Base-by-base conservation (phyloP, 2,797 vertebrate genomes). In the Onychomys torridus region DNA sequence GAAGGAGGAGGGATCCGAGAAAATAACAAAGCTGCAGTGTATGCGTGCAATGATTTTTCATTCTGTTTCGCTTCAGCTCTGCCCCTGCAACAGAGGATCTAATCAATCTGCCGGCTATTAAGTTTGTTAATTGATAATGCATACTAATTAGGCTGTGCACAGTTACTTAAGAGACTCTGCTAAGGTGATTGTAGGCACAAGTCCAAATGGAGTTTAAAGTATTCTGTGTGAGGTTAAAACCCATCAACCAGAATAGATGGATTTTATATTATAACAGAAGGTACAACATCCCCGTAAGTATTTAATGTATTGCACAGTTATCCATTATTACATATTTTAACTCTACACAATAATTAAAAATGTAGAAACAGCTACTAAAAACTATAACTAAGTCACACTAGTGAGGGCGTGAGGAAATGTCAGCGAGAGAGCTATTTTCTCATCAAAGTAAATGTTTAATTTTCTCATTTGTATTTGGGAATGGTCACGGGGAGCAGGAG, bases 31-130 rank as follows among this genome's bases (percentile, higher is more conserved):
- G 98, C 98, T 98, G 98, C 98, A 98, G 98, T 98, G 98, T 98
- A 99, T 98, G 98, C 96, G 91, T 99, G 99, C 99, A 99, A 99
- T 99, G 99, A 99, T 99, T 99, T 99, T 99, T 99, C 99, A 99
- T 99, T 99, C 99, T 99, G 99, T 99, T 99, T 99, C 98, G 99
- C 99, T 99, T 99, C 99, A 99, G 99, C 99, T 99, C 99, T 99
- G 99, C 99, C 99, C 99, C 99, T 99, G 99, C 99, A 99, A 99
- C 99, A 99, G 99, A 99, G 99, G 99, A 99, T 99, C 99, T 99
- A 99, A 99, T 99, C 99, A 99, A 99, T 99, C 99, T 99, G 99
- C 99, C 99, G 99, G 99, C 99, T 99, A 99, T 99, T 99, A 99
- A 99, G 99, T 99, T 99, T 99, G 99, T 99, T 99, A 99, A 99